Evolutionary conservation across 1,140 invertebrate genomes (phyloP), one percentile per base, ranked within the genome.

Genomic region (Drosophila busckii): DNA sequence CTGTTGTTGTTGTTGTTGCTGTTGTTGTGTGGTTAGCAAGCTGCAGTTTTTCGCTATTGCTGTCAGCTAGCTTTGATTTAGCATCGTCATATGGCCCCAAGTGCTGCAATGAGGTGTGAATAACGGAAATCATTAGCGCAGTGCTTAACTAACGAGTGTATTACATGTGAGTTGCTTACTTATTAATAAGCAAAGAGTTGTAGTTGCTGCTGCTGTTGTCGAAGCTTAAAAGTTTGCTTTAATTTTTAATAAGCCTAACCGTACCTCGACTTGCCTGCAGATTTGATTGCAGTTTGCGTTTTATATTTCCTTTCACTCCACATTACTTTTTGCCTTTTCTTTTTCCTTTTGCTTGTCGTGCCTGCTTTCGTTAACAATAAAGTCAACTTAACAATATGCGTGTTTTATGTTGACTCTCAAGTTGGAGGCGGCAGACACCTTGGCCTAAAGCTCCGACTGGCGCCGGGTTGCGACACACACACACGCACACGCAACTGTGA

Each of bases 391-490:
- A n/a, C 19, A 52, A 42, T 42, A 52, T 38, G 49, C 42, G 49
- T 60, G 31, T 45, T 60, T 60, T 44, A 60, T 60, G 56, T 53
- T 60, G 56, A 53, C 56, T 60, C 45, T 60, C 49, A 48, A 53
- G 45, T 60, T 60, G 10, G 1, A 4, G 13, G 4, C 5, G 13
- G 17, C 12, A n/a, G n/a, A n/a, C n/a, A n/a, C n/a, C n/a, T n/a
- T n/a, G n/a, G n/a, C n/a, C n/a, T n/a, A n/a, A n/a, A n/a, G n/a
- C n/a, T n/a, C n/a, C n/a, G n/a, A n/a, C n/a, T n/a, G 0, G 4
- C 12, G 10, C 13, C 13, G 25, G 3, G 25, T 8, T 26, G 25
- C 25, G 25, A 26, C 7, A 8, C 25, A 19, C 44, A 48, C 23
- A 9, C 48, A 53, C 45, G 38, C n/a, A n/a, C n/a, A n/a, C n/a